Percentiles rank a stretch among this genome's conserved stretches.
Evolutionary conservation across 2,888 invertebrate genomes (phyloP).

Genomic region (Cyclophora punctaria): DNA sequence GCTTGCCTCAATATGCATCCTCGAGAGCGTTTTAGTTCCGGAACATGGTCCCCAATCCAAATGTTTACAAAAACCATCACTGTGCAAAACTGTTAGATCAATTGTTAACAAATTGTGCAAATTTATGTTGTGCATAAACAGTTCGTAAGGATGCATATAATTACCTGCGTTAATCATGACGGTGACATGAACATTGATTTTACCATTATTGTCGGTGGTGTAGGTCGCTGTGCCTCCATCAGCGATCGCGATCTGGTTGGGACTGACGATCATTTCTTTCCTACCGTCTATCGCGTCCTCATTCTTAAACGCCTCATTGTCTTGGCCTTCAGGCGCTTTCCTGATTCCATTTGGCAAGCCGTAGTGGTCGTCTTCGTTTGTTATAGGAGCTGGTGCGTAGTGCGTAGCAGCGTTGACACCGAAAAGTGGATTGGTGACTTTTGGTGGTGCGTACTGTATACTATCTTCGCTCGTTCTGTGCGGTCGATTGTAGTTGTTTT

Average conservation of each 20-base stretch:
- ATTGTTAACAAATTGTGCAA: slow-evolving; percentile 39
- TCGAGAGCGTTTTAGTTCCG: slow-evolving; percentile 51
- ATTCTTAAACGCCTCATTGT: slow-evolving; percentile 80
- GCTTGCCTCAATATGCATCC: slow-evolving; percentile 75
- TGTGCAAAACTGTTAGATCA: slow-evolving; percentile 67
- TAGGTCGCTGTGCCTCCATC: slow-evolving; percentile 74
- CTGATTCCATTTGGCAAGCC: slow-evolving; percentile 71
- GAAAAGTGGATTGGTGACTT: slow-evolving; percentile 61
- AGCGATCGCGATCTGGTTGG: slow-evolving; percentile 65
- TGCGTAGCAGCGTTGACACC: slow-evolving; percentile 68
- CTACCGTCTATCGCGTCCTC: slow-evolving; percentile 77
- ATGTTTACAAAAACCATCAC: slow-evolving; percentile 52
- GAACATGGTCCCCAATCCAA: slow-evolving; percentile 45
- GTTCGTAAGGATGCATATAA: slow-evolving; percentile 73
- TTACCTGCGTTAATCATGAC: slow-evolving; percentile 86
- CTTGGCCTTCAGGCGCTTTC: slow-evolving; percentile 87
- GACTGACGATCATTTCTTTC: slow-evolving; percentile 65
- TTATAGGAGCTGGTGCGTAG: slow-evolving; percentile 52
- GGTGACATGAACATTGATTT: slow-evolving; percentile 91
- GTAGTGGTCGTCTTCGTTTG: slow-evolving; percentile 40
- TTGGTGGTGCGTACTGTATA: slow-evolving; percentile 40
- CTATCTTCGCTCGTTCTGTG: slow-evolving; percentile 41
- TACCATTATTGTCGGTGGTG: slow-evolving; percentile 86
- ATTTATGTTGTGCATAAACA: slow-evolving; percentile 21
- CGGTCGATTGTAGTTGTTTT: slow-evolving; percentile 47